Conservation (phyloP, 2,113 vertebrate species). For the Charina bottae region DNA sequence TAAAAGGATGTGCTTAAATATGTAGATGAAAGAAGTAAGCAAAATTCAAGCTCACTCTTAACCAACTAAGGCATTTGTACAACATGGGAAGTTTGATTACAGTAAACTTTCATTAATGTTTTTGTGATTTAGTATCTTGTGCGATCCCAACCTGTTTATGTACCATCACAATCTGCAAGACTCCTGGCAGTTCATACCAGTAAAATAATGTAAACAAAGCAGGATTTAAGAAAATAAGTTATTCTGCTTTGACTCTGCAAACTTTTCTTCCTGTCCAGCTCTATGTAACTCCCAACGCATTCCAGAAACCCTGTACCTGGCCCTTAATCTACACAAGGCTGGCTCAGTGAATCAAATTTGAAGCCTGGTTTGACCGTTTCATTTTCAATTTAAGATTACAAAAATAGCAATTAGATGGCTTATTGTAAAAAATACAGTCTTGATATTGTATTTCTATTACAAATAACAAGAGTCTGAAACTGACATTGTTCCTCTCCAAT, state of each 20-base stretch:
- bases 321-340: no score
- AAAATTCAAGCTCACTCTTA: background rate
- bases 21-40: background rate
- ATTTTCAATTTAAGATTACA: background rate
- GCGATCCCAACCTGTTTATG: background rate
- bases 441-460: background rate
- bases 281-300: background rate
- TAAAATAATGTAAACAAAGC: background rate
- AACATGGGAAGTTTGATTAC: background rate
- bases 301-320: background rate
- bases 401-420: background rate
- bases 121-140: background rate
- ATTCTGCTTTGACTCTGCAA: background rate
- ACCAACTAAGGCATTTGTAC: background rate
- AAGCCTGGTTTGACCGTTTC: background rate
- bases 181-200: background rate
- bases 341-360: no score
- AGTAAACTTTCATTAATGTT: background rate
- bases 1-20: background rate
- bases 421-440: background rate
- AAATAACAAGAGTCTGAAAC: background rate
- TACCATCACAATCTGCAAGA: background rate
- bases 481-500: background rate
- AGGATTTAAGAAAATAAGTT: background rate
- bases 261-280: background rate